A percentile compares a stretch with the other conserved stretches of the same genome.
Conservation (phyloP, 2,888 invertebrate genomes). For the Villa cingulata region DNA sequence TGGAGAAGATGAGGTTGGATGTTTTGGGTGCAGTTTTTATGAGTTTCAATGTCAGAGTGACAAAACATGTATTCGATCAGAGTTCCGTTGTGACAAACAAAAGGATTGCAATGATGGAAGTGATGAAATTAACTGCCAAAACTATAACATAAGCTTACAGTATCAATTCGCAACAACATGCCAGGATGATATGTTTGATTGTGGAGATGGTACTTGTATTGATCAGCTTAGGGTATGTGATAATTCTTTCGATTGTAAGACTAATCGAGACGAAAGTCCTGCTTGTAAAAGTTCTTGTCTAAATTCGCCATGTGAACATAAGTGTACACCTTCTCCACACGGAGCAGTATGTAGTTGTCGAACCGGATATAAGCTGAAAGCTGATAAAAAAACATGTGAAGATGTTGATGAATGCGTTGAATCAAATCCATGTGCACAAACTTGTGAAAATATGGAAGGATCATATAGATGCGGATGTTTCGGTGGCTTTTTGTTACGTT, state of each 20-base stretch:
- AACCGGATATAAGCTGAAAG: slow-evolving; percentile 41
- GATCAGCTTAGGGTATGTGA: slow-evolving; percentile 51
- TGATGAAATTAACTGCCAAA: slow-evolving; percentile 50
- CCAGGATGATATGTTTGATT: slow-evolving; percentile 38
- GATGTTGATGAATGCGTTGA: slow-evolving; percentile 60
- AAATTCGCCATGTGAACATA: slow-evolving; percentile 38
- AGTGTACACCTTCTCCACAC: slow-evolving; percentile 48
- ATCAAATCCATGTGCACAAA: slow-evolving; percentile 47
- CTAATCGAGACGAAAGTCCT: slow-evolving; percentile 56
- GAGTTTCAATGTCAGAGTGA: slow-evolving; percentile 52
- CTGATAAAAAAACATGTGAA: slow-evolving; percentile 43
- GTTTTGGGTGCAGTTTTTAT: slow-evolving; percentile 43
- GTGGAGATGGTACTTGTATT: slow-evolving; percentile 51
- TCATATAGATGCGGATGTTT: slow-evolving; percentile 31
- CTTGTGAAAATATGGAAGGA: slow-evolving; percentile 32
- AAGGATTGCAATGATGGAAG: slow-evolving; percentile 59
- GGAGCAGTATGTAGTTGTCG: slow-evolving; percentile 54
- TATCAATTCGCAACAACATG: slow-evolving; percentile 17
- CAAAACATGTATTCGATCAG: slow-evolving; percentile 42
- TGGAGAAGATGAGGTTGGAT: slow-evolving; percentile 55
- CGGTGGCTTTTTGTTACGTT: slow-evolving; percentile 35
- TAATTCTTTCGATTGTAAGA: slow-evolving; percentile 46
- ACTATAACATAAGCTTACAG: slow-evolving; percentile 17
- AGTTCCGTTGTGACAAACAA: slow-evolving; percentile 46
- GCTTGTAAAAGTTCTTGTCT: slow-evolving; percentile 41